phyloP scores from a whole-genome alignment of 2,113 vertebrate genomes.

The Urocolius indicus region DNA sequence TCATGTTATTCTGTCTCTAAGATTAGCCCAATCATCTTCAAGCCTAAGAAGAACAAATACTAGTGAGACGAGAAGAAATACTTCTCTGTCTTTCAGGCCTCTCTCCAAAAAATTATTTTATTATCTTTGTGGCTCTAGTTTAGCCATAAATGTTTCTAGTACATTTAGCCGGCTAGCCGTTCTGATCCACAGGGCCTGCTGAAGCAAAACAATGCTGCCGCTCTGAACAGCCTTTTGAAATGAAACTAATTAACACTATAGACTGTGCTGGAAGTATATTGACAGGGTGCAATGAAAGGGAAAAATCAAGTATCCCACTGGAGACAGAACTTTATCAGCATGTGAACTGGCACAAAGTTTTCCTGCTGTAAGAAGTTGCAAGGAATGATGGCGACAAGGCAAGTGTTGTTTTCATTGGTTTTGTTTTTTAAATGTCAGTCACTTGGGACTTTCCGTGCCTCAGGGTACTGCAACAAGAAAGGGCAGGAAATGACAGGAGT shows the following conservation, averaged over 20 bases:
- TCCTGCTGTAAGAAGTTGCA: neutral
- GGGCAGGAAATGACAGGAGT: neutral
- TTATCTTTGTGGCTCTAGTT: neutral
- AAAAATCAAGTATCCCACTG: neutral
- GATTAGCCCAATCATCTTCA: neutral
- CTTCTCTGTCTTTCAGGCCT: neutral
- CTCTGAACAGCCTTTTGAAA: neutral
- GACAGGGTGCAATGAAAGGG: neutral
- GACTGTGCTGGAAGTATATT: neutral
- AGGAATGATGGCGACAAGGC: neutral
- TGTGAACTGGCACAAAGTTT: neutral
- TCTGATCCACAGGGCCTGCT: neutral
- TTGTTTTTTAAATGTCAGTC: neutral
- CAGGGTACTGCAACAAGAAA: neutral
- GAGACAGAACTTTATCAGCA: neutral
- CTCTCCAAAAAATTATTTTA: neutral
- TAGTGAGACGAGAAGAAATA: neutral
- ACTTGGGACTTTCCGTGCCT: neutral
- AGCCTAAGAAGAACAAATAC: neutral
- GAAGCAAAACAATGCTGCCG: neutral
- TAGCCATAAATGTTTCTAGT: too few relatives aligned
- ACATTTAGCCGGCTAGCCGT: neutral
- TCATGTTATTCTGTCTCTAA: neutral
- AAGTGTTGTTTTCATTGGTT: neutral
- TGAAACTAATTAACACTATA: neutral